Percentiles rank a stretch among this genome's conserved stretches.
Conservation (phyloP, 2,888 invertebrate species). For the Cephus pygmeus region DNA sequence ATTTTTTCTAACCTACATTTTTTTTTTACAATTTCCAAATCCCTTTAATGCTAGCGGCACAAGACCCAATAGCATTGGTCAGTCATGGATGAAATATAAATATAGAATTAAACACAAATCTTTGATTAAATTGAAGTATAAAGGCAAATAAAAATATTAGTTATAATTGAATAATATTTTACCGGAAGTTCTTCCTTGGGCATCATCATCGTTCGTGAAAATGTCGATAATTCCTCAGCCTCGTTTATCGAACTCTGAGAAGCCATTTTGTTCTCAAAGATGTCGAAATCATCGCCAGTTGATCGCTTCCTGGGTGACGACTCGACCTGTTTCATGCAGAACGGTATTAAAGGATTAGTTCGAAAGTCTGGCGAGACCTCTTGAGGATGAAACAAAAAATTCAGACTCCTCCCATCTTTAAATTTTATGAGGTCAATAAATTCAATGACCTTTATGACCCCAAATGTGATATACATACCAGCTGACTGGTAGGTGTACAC, state of each 20-base stretch:
- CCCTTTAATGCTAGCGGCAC: background rate
- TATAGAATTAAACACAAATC: background rate
- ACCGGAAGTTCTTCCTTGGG: conserved; percentile 18
- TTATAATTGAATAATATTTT: background rate
- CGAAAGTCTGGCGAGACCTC: background rate
- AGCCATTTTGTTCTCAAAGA: background rate
- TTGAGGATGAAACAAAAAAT: background rate
- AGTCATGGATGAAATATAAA: background rate
- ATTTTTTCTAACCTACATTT: background rate
- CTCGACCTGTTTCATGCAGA: background rate
- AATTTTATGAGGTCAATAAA: background rate
- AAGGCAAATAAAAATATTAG: background rate
- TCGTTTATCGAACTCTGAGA: background rate
- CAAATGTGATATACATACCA: background rate
- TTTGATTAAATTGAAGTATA: background rate
- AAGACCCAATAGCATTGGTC: background rate
- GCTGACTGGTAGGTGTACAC: background rate
- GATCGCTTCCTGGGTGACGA: background rate
- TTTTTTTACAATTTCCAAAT: background rate
- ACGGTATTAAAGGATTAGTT: background rate
- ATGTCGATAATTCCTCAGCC: conserved; percentile 10
- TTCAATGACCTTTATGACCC: background rate
- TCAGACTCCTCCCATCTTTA: background rate
- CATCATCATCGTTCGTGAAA: conserved; percentile 16
- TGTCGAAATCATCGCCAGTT: background rate